Base-by-base conservation (phyloP, 2,797 vertebrate genomes). In the Babyrousa celebensis region DNA sequence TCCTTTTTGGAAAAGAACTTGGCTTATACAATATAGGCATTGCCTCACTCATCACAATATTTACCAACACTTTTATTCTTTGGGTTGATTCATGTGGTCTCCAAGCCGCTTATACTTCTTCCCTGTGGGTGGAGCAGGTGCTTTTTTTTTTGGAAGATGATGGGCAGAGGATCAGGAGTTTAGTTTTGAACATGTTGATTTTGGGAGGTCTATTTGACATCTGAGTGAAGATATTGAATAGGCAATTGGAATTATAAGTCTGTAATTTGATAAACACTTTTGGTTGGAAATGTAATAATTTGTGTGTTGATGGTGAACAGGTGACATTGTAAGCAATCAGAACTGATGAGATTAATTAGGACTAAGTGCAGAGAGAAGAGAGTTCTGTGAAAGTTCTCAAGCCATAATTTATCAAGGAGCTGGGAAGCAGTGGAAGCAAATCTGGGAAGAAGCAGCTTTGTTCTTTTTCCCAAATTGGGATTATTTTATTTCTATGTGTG, bases 201-300 rank as follows among this genome's bases (percentile, higher is more conserved):
- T 91, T 87, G 56, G 94, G 58, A 94, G n/a, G 27, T 89, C 32
- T 88, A 32, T 82, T 95, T n/a, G 63, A 94, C 5, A 80, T 85
- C 71, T 75, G n/a, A 96, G 79, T 65, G 27, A 79, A 87, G 62
- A 77, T 75, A 27, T 80, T 94, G 29, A 92, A 67, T 52, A 85
- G n/a, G 36, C 15, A 96, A 84, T 62, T 94, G 36, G 7, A 62
- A 65, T 86, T 95, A 68, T 86, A 58, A 84, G 32, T 84, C 60
- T 95, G 77, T 32, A 92, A 90, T 90, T 48, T 80, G 21, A 95
- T 18, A 92, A 84, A 92, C n/a, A 72, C 36, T 80, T 95, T 82
- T 71, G 32, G 29, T 79, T 94, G 3, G 17, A 85, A 52, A 87
- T 82, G 43, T 48, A 48, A 88, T 48, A 75, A 88, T 85, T 93